Evolutionary conservation across 2,888 invertebrate species (phyloP), one percentile per base, ranked within the genome.

Genomic region (Cantharis flavilabris): DNA sequence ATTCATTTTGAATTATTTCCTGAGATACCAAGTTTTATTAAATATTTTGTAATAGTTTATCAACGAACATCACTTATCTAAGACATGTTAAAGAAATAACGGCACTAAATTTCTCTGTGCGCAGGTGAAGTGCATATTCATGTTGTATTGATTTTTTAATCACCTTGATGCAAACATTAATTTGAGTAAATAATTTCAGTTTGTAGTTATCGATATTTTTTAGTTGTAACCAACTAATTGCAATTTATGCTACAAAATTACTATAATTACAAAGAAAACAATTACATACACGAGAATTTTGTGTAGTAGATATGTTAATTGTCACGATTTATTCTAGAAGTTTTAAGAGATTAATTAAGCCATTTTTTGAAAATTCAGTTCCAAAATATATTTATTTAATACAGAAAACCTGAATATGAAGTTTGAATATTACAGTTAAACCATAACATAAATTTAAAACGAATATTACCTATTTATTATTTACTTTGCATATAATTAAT

Each of bases 121-220:
- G 78, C 77, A 81, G 73, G 79, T 77, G 81, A 82, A 83, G 83
- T 83, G 82, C 83, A 81, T 81, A 81, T 81, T 82, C 83, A 79
- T 82, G 82, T 83, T 80, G 79, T 81, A 81, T 81, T 78, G 81
- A 80, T 82, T 82, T 80, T 80, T 79, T 80, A 16, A 67, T 23
- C n/a, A 20, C n/a, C n/a, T 67, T 67, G 20, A 16, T 26, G 26
- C 14, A 67, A 67, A 67, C 26, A n/a, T 23, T 23, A 23, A 67
- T 67, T 67, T n/a, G n/a, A 67, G 20, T 67, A 23, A 23, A 67
- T 23, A 23, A 20, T 67, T 67, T 67, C 16, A 20, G 65, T 67
- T 67, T 67, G 13, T n/a, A 13, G n/a, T 67, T 26, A 26, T 13
- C 26, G 23, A 67, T 49, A 9, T 49, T 49, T 9, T 49, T 49